Base-by-base conservation (phyloP, 2,113 vertebrate species). In the Oriolus oriolus region DNA sequence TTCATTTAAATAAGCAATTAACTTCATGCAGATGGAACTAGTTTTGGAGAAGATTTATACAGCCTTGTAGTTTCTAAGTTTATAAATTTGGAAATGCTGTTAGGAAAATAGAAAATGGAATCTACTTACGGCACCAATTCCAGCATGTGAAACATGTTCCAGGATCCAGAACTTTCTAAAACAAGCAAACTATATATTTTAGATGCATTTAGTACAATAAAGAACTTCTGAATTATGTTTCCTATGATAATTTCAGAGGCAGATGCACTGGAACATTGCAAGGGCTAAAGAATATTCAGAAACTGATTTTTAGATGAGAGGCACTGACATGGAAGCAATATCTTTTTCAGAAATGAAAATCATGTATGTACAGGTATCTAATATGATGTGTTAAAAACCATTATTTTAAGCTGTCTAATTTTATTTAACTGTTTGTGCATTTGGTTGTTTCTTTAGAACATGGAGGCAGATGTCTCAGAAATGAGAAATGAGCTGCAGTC, bases 401-500 rank as follows among this genome's bases (percentile, higher is more conserved):
- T 27, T 65, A 45, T 77, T 60, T 84, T 80, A 75, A 94, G 37
- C 66, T 54, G 21, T 73, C 64, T 64, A 6, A 45, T 56, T 89
- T 84, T 68, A 59, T 87, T 60, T 57, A 41, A 87, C 49, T 92
- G 18, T 96, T 91, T 90, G 26, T 91, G 41, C 75, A 97, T 90
- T 74, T 77, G 4, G 85, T 84, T 93, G 42, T 97, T 96, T 87
- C 59, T 96, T 90, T 89, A 98, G 98, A 97, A 90, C 47, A 97
- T 98, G 93, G 98, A 98, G 90, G 97, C 92, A 81, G 95, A 96
- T 16, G 80, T 98, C 87, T 96, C 88, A 61, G 97, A 98, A 73
- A 97, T 98, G 44, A 98, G 93, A 93, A 97, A 78, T 83, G 98
- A 98, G 89, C 91, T 98, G n/a, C 97, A 98, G 53, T 97, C 97